Base-by-base conservation (phyloP, 2,888 invertebrate species). In the Copidosoma aretas region DNA sequence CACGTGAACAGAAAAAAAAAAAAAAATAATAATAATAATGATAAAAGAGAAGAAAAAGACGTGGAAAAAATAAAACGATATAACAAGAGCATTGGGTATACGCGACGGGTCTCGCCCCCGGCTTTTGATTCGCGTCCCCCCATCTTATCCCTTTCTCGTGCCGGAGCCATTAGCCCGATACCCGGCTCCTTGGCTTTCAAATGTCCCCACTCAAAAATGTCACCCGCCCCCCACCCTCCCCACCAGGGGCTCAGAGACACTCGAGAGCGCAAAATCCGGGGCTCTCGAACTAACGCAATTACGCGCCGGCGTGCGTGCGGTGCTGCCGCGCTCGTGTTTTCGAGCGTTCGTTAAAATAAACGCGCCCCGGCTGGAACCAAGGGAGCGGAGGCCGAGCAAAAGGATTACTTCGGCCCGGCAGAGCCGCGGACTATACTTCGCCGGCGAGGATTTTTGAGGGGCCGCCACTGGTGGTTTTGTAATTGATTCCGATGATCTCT, bases 261-360 rank as follows among this genome's bases (percentile, higher is more conserved):
- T 67, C 52, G 60, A 75, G 75, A 71, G 73, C 65, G 68, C 69
- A 73, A 62, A 63, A 63, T 70, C 65, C 71, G 56, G 73, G 73
- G 68, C 77, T 70, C 77, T 78, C 78, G 75, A 78, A 78, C 78
- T 80, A 81, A 81, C 78, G 79, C 80, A 80, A 81, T 81, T 78
- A 77, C 75, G 51, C n/a, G 56, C 21, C 58, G 57, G 57, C 62
- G 62, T 57, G 64, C 51, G 66, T 52, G 64, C 51, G 66, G 43
- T 58, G 19, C 58, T 14, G 10, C 70, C 73, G 59, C 66, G 65
- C 68, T 74, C 70, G 77, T 77, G 76, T 79, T 76, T 76, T 78
- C 76, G 77, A 79, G 77, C 73, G 77, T 81, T 81, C 80, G 77
- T 82, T 81, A 80, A 80, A 79, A 68, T 63, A 65, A 71, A 51